Evolutionary conservation across 2,797 vertebrate genomes (phyloP), one percentile per base, ranked within the genome.

Genomic region (Clarias laeviceps): DNA sequence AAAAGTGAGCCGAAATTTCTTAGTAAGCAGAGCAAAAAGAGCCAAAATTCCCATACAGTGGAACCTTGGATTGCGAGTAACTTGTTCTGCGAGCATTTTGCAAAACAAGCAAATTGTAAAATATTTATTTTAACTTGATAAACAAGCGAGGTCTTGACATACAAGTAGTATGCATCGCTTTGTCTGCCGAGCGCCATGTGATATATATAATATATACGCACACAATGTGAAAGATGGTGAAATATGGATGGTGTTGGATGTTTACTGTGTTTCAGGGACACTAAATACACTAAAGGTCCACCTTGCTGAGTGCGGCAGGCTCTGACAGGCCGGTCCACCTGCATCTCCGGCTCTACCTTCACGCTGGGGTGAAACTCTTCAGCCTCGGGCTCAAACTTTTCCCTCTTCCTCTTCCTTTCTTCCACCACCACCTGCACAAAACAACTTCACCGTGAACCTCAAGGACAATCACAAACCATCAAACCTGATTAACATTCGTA

Each of bases 281-380:
- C 22, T 37, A 20, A 70, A 40, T 45, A 72, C n/a, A 4, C 9
- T 61, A 40, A 62, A 62, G 27, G 1, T 34, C 17, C 85, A 95
- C 98, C 98, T 92, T 97, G 96, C 87, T 98, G 97, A 37, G 97
- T 98, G 91, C 98, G 95, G 90, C 97, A 99, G 0, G 98, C 94
- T 90, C 97, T 92, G 70, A 99, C 87, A 0, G 98, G 98, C 72
- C 98, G 93, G 91, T 99, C 97, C 3, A 95, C 96, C 87, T 96
- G 97, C 89, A 96, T 93, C 29, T 96, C 94, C 20, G 92, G 20
- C 4, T 96, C 95, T 84, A 94, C 65, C 89, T 95, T 95, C 20
- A 94, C 40, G 72, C 29, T 87, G 11, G 93, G 91, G 74, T 92
- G 92, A 91, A 96, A 96, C 65, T 97, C 97, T 15, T 98, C 97